Percentiles rank a stretch among this genome's conserved stretches.
Evolutionary conservation across 2,888 invertebrate genomes (phyloP).

Genomic region (Eristalis intricaria): DNA sequence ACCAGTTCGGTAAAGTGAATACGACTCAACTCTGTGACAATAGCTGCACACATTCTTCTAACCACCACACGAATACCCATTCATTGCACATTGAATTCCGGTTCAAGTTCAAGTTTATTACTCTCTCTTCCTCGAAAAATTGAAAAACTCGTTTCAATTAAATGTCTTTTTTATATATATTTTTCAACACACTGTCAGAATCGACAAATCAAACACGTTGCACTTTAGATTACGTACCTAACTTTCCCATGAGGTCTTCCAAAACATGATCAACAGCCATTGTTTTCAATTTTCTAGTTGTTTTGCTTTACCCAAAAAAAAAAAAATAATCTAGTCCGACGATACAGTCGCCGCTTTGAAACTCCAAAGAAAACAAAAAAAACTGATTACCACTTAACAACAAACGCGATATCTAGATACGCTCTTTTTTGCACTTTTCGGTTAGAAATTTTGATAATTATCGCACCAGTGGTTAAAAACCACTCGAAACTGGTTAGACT

Average conservation of each 20-base stretch:
- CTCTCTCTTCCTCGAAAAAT: constrained; percentile 3
- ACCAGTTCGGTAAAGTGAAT: background rate
- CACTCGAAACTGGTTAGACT: constrained; percentile 32
- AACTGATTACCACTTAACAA: constrained; percentile 7
- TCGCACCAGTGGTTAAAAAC: constrained; percentile 30
- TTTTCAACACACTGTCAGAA: background rate
- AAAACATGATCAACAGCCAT: constrained; percentile 86
- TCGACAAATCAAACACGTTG: background rate
- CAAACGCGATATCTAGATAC: constrained; percentile 20
- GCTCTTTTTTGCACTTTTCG: constrained; percentile 17
- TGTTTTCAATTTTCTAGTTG: constrained; percentile 26
- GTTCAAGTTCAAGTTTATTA: constrained; percentile 35
- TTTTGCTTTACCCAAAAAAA: constrained; percentile 16
- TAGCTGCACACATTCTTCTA: constrained; percentile 6
- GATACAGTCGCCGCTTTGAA: background rate
- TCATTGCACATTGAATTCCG: constrained; percentile 1
- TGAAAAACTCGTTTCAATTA: background rate
- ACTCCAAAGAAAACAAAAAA: background rate
- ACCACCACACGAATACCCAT: background rate
- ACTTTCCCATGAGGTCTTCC: constrained; percentile 86
- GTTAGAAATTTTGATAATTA: constrained; percentile 30
- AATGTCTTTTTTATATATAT: background rate
- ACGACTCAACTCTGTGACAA: background rate
- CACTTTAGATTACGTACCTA: constrained; percentile 82
- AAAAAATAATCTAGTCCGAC: background rate